phyloP scores from a whole-genome alignment of 1,140 invertebrate genomes.

The Zaprionus vittiger region DNA sequence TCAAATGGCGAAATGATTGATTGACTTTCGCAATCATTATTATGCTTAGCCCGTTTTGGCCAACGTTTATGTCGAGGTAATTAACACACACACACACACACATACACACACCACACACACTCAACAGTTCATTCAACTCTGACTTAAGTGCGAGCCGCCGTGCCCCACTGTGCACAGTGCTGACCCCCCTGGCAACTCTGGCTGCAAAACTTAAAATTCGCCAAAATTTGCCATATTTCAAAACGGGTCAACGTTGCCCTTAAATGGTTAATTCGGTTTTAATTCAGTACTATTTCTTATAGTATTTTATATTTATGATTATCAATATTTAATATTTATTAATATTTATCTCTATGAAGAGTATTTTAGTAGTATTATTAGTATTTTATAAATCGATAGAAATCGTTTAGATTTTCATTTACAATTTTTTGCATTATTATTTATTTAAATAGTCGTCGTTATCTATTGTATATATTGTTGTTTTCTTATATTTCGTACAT shows the following conservation, averaged over 20 bases:
- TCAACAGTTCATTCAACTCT: slow-evolving; percentile 48
- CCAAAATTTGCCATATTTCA: background rate
- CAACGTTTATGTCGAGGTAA: slow-evolving; percentile 63
- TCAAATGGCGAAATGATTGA: slow-evolving; percentile 77
- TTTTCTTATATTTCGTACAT: no score
- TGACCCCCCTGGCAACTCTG: background rate
- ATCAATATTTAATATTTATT: no score
- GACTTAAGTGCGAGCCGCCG: slow-evolving; percentile 22
- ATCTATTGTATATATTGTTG: no score
- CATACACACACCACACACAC: background rate
- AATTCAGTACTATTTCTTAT: background rate
- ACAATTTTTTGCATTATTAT: no score
- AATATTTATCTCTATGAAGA: background rate
- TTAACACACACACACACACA: slow-evolving; percentile 57
- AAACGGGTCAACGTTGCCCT: slow-evolving; percentile 15
- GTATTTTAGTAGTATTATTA: no score
- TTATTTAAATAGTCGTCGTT: no score
- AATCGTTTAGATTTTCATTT: no score
- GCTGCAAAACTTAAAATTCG: background rate
- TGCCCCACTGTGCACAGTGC: slow-evolving; percentile 16
- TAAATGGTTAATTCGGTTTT: background rate
- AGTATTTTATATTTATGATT: background rate
- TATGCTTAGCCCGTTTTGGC: slow-evolving; percentile 59
- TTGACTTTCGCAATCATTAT: slow-evolving; percentile 72
- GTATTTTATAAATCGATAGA: no score